These are phyloP conservation scores for Albula glossodonta DNA, from an alignment of 2,113 vertebrate genomes.

Conservation along the genomic window DNA sequence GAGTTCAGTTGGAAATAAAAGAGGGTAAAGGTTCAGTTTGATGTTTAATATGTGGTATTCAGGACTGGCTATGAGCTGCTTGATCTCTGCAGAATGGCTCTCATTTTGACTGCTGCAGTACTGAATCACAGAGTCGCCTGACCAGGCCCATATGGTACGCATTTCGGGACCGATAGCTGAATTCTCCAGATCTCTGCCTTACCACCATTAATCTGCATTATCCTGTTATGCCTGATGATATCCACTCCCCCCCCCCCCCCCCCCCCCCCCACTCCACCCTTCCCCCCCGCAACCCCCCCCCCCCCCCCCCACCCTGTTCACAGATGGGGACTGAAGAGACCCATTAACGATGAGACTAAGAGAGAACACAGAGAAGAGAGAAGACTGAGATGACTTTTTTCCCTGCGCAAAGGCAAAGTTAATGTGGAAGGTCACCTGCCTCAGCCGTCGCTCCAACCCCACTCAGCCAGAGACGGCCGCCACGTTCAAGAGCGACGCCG, in stretches of 20 bases:
- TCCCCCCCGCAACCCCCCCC: constrained; percentile 29
- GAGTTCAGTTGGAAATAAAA: no score
- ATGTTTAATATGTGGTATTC: not conserved
- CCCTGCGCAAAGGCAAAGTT: constrained; percentile 45
- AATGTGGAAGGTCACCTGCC: constrained; percentile 40
- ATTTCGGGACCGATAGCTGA: not conserved
- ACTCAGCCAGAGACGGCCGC: no score
- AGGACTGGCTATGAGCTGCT: not conserved
- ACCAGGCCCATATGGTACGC: not conserved
- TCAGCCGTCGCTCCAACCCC: no score
- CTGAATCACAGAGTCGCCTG: not conserved
- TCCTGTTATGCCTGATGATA: constrained; percentile 35
- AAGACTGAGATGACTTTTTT: constrained; percentile 45
- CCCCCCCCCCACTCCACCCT: not conserved
- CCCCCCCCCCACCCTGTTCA: constrained; percentile 37
- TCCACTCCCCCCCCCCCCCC: constrained; percentile 29
- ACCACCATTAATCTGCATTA: not conserved
- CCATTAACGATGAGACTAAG: constrained; percentile 53
- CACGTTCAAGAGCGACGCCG: no score
- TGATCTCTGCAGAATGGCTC: not conserved
- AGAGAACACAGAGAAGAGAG: constrained; percentile 22
- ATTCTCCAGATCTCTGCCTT: not conserved
- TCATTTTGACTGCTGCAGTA: not conserved
- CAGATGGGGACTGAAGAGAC: constrained; percentile 53
- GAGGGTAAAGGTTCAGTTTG: not conserved